phyloP scores from a whole-genome alignment of 2,113 vertebrate species.

The Herpetotheres cachinnans region DNA sequence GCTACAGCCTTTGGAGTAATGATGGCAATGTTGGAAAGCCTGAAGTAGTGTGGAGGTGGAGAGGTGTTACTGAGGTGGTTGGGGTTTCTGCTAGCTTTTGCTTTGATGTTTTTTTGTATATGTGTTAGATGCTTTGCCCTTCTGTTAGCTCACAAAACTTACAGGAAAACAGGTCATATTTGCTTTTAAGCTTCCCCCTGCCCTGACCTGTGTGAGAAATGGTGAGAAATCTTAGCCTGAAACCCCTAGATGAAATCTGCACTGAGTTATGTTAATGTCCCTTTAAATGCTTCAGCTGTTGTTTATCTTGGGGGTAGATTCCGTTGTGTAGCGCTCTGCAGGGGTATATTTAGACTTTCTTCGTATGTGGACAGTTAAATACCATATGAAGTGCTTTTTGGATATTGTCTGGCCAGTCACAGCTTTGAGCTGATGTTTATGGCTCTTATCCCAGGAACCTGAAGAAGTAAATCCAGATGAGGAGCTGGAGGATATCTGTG shows the following conservation, averaged over 20 bases:
- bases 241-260: not conserved
- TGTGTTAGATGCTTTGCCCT: not conserved
- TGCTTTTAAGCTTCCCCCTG: not conserved
- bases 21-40: not conserved
- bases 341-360: not conserved
- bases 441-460: conserved; percentile 77
- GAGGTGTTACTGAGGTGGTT: not conserved
- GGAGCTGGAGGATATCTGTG: conserved; percentile 85
- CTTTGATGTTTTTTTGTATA: not conserved
- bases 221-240: not conserved
- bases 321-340: not conserved
- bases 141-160: not conserved
- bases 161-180: not conserved
- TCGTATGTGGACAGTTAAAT: not conserved
- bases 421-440: not conserved
- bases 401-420: not conserved
- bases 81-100: not conserved
- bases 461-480: conserved; percentile 90
- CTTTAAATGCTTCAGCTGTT: not conserved
- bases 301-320: not conserved
- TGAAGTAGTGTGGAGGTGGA: not conserved
- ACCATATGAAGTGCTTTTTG: not conserved
- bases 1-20: not conserved
- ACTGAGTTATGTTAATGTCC: not conserved
- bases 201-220: not conserved